phyloP scores from a whole-genome alignment of 1,140 invertebrate species.

The Tetramorium parvispinum region DNA sequence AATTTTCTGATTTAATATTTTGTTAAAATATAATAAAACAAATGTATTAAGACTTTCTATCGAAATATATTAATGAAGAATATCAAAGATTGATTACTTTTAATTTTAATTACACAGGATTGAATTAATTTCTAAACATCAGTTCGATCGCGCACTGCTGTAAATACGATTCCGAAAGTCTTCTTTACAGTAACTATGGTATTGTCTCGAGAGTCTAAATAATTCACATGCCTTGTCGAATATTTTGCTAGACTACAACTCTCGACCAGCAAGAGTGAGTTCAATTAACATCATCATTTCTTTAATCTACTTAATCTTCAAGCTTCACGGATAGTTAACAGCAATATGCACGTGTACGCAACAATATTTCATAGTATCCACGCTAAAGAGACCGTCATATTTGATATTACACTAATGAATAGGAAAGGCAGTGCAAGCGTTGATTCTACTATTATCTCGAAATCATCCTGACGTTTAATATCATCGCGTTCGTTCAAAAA shows the following conservation, averaged over 20 bases:
- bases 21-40: background rate
- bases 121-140: slow-evolving; percentile 14
- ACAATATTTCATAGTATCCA: slow-evolving; percentile 55
- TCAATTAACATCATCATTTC: slow-evolving; percentile 40
- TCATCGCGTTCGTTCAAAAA: background rate
- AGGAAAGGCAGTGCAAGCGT: slow-evolving; percentile 79
- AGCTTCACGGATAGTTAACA: slow-evolving; percentile 55
- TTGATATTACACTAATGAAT: slow-evolving; percentile 68
- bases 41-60: background rate
- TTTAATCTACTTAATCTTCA: slow-evolving; percentile 26
- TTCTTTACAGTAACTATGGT: slow-evolving; percentile 14
- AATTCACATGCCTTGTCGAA: slow-evolving; percentile 49
- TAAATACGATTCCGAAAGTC: slow-evolving; percentile 34
- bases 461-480: slow-evolving; percentile 24
- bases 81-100: background rate
- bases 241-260: slow-evolving; percentile 66
- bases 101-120: background rate
- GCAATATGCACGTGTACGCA: slow-evolving; percentile 60
- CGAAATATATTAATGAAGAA: background rate
- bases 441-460: slow-evolving; percentile 68
- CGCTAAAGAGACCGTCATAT: slow-evolving; percentile 70
- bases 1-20: background rate
- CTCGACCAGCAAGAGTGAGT: slow-evolving; percentile 79
- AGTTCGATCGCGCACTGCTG: slow-evolving; percentile 25
- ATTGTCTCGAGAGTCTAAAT: slow-evolving; percentile 26